Conservation (phyloP, 2,888 invertebrate species). For the Pterobdella sp. region DNA sequence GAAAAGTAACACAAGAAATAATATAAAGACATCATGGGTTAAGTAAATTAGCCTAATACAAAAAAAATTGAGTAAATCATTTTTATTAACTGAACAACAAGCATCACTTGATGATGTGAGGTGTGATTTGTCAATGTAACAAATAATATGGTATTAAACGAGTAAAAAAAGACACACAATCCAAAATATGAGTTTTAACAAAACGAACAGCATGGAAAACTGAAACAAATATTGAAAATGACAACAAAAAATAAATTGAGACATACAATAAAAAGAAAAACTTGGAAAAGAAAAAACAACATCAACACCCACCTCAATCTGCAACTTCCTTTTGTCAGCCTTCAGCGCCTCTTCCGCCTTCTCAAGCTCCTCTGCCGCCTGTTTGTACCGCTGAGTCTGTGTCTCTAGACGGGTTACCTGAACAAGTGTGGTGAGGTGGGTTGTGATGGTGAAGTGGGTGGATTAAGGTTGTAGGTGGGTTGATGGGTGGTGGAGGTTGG, state of each 20-base stretch:
- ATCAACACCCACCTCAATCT: slow-evolving; percentile 68
- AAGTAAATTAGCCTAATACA: too few species aligned
- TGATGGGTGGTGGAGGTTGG: neutral
- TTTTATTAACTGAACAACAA: too few species aligned
- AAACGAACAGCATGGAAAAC: neutral
- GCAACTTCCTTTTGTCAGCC: slow-evolving; percentile 81
- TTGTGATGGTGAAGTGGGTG: neutral
- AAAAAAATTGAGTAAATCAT: too few species aligned
- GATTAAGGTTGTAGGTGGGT: neutral
- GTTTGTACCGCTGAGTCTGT: slow-evolving; percentile 85
- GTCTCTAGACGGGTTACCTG: slow-evolving; percentile 81
- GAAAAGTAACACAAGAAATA: too few species aligned
- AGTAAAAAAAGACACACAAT: too few species aligned
- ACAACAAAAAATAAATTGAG: neutral
- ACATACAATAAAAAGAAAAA: neutral
- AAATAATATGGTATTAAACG: too few species aligned
- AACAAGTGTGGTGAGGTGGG: neutral
- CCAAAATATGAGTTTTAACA: too few species aligned
- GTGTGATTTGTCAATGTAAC: too few species aligned
- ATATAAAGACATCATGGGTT: too few species aligned
- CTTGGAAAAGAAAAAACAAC: neutral
- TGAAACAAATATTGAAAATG: neutral
- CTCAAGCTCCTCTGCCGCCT: slow-evolving; percentile 84
- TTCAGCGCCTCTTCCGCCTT: slow-evolving; percentile 89
- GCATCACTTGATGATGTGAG: too few species aligned